These are phyloP conservation scores for Xanthia togata DNA, from an alignment of 2,888 invertebrate genomes.

Conservation along the genomic window DNA sequence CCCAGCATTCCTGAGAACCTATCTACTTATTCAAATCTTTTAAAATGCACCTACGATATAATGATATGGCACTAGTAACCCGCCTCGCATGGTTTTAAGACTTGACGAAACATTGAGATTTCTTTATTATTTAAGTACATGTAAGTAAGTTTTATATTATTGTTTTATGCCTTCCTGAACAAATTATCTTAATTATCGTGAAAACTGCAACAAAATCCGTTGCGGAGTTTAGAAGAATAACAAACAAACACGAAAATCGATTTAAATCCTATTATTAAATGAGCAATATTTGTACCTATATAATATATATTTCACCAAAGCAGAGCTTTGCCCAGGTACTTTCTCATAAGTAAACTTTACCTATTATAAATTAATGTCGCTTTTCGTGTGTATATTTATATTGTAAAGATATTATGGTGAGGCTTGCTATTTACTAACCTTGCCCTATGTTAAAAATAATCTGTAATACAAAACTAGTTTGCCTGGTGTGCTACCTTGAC, in stretches of 20 bases:
- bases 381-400: too few relatives aligned
- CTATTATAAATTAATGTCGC: too few relatives aligned
- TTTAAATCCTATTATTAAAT: not conserved
- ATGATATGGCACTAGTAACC: not conserved
- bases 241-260: not conserved
- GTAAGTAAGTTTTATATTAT: too few relatives aligned
- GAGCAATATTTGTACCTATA: too few relatives aligned
- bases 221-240: not conserved
- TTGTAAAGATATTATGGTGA: not conserved
- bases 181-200: too few relatives aligned
- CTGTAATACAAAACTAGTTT: constrained; percentile 29
- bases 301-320: too few relatives aligned
- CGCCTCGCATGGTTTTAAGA: not conserved
- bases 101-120: not conserved
- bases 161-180: not conserved
- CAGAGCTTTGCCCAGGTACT: too few relatives aligned
- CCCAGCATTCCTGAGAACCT: not conserved
- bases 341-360: too few relatives aligned
- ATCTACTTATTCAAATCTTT: not conserved
- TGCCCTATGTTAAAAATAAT: constrained; percentile 19
- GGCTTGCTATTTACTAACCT: constrained; percentile 2
- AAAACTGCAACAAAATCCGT: not conserved
- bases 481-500: constrained; percentile 37
- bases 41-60: too few relatives aligned
- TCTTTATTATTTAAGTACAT: too few relatives aligned